These are phyloP conservation scores for Myotis findleyi DNA, from an alignment of 2,797 vertebrate genomes.

Conservation along the genomic window DNA sequence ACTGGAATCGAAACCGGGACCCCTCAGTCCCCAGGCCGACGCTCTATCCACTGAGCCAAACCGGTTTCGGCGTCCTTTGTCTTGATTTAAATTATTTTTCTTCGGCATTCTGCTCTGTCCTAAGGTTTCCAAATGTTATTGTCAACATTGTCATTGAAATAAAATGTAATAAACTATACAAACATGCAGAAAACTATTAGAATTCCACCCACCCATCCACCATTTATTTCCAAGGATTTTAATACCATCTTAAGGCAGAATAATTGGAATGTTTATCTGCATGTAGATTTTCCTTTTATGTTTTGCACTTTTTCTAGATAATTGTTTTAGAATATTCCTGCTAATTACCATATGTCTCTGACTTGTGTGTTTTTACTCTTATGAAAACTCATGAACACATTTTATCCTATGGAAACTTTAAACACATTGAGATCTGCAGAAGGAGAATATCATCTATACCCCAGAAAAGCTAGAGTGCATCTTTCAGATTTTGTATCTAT, in stretches of 20 bases:
- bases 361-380: background rate
- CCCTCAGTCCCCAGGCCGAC: too few species aligned
- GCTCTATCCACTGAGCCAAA: too few species aligned
- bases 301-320: background rate
- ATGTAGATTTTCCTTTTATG: background rate
- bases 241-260: background rate
- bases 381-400: background rate
- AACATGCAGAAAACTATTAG: background rate
- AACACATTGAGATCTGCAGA: background rate
- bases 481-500: background rate
- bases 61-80: background rate
- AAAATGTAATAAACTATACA: background rate
- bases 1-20: too few species aligned
- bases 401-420: background rate
- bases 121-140: slow-evolving; percentile 12
- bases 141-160: background rate
- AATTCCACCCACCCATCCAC: background rate
- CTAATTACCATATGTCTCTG: background rate
- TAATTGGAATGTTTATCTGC: background rate
- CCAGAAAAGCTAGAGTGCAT: background rate
- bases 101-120: background rate
- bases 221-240: background rate
- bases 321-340: background rate
- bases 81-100: background rate
- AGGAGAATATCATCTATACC: background rate